Evolutionary conservation across 2,113 vertebrate genomes (phyloP), one percentile per base, ranked within the genome.

Genomic region (Pachypanchax playfairii): DNA sequence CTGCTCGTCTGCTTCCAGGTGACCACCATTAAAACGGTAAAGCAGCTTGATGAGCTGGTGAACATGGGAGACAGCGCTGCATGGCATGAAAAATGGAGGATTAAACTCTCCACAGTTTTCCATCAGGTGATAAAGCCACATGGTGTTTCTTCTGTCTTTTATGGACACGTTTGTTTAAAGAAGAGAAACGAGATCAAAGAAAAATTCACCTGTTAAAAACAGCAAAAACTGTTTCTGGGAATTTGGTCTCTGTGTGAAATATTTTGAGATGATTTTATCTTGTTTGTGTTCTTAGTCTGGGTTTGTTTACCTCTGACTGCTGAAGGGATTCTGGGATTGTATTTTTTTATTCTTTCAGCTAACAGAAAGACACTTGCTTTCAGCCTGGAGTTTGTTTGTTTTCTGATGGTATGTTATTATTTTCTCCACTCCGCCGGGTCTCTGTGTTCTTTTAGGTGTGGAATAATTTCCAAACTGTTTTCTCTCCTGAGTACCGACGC

Each of bases 21-120:
- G 20, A 98, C 96, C 57, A 96, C 95, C 77, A 99, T 99, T 79
- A 98, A 98, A 89, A 97, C 94, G 0, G 95, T 98, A 85, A 96
- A 97, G 86, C 88, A 94, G 81, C 87, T 96, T 87, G 96, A 98
- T 0, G 96, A 99, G 15, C 76, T 99, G 86, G 93, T 97, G 10
- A 92, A 95, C 75, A 88, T 99, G 90, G 93, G 96, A 0, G 95
- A 97, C 5, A 88, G 92, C 0, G 91, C 93, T 0, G 93, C 94
- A 48, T 99, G 95, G 96, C 93, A 97, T 61, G 82, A 92, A 76
- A 96, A 95, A 55, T 98, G 96, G 96, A 94, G 88, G 53, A 90
- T 93, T 25, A 95, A 96, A 10, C 90, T 93, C 60, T 79, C 90
- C 26, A 85, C 92, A 49, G 91, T 98, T 29, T 96, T 94, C 6